Evolutionary conservation across 2,888 invertebrate genomes (phyloP), one percentile per base, ranked within the genome.

Genomic region (Chorisops tibialis): DNA sequence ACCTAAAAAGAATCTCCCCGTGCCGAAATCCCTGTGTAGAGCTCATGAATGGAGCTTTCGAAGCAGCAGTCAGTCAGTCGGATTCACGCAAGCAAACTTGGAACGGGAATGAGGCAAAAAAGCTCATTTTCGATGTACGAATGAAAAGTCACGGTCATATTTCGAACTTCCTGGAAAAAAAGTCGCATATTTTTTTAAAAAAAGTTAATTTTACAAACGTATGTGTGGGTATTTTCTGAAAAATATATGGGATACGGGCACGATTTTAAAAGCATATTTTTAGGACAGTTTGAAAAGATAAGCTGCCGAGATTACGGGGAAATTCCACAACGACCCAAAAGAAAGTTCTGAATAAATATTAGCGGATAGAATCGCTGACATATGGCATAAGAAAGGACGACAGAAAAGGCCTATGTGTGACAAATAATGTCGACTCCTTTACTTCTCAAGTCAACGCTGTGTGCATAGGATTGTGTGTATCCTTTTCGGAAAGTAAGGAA

Each of bases 381-480:
- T 24, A 54, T 54, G 52, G 39, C 22, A 54, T 54, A 41, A 22
- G 52, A 54, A 54, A 21, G 52, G 52, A 41, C 52, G 14, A 54
- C n/a, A n/a, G n/a, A n/a, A n/a, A n/a, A n/a, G n/a, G n/a, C n/a
- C n/a, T 39, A 54, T 39, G 22, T n/a, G 39, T 22, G 52, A 39
- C 41, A 41, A 54, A 39, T 54, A 41, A 54, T 54, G 52, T 54
- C 52, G 41, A 54, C 52, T 39, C 39, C 41, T 54, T 54, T 39
- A 39, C 41, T 54, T 54, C 39, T 22, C 21, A 12, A 39, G n/a
- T 39, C 52, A 54, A 18, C 21, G 47, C 16, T n/a, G 16, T 19
- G 45, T 19, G 18, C 18, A 16, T 19, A 19, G 16, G 19, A 19
- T 9, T 45, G 45, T 45, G 45, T 19, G 19, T 14, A 11, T 14